Evolutionary conservation across 2,888 invertebrate genomes (phyloP).

Genomic region (Hirtodrosophila trivittata): DNA sequence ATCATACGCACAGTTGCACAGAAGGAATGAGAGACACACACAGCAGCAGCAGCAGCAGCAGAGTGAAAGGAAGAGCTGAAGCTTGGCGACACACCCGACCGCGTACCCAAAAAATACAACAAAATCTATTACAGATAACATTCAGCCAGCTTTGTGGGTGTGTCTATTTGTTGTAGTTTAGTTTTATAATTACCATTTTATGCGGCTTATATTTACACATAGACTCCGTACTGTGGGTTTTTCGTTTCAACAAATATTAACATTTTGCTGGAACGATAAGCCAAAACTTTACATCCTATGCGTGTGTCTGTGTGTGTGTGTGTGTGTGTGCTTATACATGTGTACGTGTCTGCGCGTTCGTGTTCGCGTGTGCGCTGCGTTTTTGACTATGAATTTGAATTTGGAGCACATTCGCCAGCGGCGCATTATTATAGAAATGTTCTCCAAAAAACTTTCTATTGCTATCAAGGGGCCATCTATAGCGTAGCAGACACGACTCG

Average conservation of each 20-base stretch:
- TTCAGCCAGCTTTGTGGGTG: slow-evolving; percentile 10
- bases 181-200: slow-evolving; percentile 77
- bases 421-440: slow-evolving; percentile 77
- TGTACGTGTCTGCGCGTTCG: slow-evolving; percentile 36
- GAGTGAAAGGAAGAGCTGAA: background rate
- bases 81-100: slow-evolving; percentile 7
- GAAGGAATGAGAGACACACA: background rate
- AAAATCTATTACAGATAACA: slow-evolving; percentile 73
- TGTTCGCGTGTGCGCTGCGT: slow-evolving; percentile 52
- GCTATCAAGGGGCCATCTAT: slow-evolving; percentile 66
- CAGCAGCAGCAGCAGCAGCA: background rate
- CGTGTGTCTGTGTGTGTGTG: slow-evolving; percentile 32
- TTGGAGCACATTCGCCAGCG: slow-evolving; percentile 43
- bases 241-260: slow-evolving; percentile 74
- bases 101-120: slow-evolving; percentile 28
- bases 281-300: slow-evolving; percentile 64
- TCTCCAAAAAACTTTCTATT: slow-evolving; percentile 66
- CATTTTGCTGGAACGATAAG: slow-evolving; percentile 75
- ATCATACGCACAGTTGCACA: slow-evolving; percentile 73
- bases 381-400: slow-evolving; percentile 60
- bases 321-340: slow-evolving; percentile 18
- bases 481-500: slow-evolving; percentile 43
- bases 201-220: slow-evolving; percentile 67
- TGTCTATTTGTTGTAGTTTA: slow-evolving; percentile 53
- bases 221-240: slow-evolving; percentile 30